phyloP scores from a whole-genome alignment of 1,140 invertebrate genomes.

The Lethocerus indicus region DNA sequence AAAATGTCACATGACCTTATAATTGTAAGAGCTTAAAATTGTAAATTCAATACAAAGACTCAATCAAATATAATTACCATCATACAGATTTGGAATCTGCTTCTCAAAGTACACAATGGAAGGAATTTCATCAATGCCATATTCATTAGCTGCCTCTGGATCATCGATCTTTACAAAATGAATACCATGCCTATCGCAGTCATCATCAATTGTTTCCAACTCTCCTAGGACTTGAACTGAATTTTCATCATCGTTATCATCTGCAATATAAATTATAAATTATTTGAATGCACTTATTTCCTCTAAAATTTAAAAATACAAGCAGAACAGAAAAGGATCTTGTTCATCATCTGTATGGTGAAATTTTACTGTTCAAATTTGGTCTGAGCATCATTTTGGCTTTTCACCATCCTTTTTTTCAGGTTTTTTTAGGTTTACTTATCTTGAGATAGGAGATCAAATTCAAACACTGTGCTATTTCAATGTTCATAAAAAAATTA shows the following conservation, averaged over 20 bases:
- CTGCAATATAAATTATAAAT: constrained; percentile 36
- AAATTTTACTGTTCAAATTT: too few relatives aligned
- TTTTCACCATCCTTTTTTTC: too few relatives aligned
- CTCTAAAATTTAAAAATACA: too few relatives aligned
- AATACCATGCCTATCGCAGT: constrained; percentile 79
- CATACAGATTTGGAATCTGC: constrained; percentile 80
- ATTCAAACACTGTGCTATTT: neutral
- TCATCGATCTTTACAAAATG: constrained; percentile 90
- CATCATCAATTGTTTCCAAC: constrained; percentile 83
- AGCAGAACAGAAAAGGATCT: too few relatives aligned
- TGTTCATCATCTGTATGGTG: too few relatives aligned
- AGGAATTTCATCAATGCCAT: constrained; percentile 70
- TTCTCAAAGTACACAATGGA: constrained; percentile 86
- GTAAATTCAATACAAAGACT: neutral
- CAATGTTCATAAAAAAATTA: neutral
- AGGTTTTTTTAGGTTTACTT: too few relatives aligned
- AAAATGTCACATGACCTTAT: too few relatives aligned
- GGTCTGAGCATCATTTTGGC: too few relatives aligned
- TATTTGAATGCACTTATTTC: too few relatives aligned
- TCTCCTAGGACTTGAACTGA: constrained; percentile 67
- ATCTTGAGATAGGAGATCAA: too few relatives aligned
- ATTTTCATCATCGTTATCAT: constrained; percentile 70
- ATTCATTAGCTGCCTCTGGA: constrained; percentile 58
- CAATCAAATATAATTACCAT: constrained; percentile 34
- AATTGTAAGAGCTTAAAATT: neutral